Percentiles rank a stretch among this genome's conserved stretches.
These are phyloP conservation scores for Percopsis omiscomaycus DNA, from an alignment of 2,797 vertebrate species.

Conservation along the genomic window DNA sequence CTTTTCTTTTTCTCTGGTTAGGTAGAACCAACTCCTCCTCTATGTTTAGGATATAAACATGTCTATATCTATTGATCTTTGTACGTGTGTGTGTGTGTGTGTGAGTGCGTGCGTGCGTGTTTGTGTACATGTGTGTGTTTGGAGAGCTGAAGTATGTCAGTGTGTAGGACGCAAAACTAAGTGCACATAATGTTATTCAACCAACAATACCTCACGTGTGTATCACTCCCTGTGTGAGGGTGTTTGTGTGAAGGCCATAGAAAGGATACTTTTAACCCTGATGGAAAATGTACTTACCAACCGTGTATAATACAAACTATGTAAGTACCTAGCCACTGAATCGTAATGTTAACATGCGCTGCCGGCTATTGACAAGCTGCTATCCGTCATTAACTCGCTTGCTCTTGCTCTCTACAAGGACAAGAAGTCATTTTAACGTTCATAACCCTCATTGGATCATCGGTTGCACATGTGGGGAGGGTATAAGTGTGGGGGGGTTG, in stretches of 20 bases:
- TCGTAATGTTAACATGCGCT: no score
- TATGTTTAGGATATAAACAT: conserved; percentile 67
- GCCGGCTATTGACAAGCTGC: no score
- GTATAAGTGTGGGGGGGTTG: no score
- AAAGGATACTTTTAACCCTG: not conserved
- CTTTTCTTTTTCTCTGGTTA: conserved; percentile 46
- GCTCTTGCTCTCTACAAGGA: no score
- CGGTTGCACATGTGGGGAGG: no score
- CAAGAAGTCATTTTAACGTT: no score
- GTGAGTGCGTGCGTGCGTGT: conserved; percentile 2
- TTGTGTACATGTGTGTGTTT: conserved; percentile 1
- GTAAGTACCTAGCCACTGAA: no score
- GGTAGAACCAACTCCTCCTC: conserved; percentile 60
- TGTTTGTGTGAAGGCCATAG: not conserved
- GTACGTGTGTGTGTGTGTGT: conserved; percentile 10
- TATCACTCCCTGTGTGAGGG: conserved; percentile 4
- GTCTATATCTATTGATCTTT: conserved; percentile 9
- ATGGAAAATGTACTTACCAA: no score
- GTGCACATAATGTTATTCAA: conserved; percentile 40
- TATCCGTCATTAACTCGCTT: no score
- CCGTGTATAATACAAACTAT: no score
- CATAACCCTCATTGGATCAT: no score
- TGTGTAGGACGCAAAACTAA: conserved; percentile 6
- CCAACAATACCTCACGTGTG: conserved; percentile 46
- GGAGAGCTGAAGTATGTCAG: not conserved